Conservation (phyloP, 2,797 vertebrate genomes). For the Ptychobarbus kaznakovi region DNA sequence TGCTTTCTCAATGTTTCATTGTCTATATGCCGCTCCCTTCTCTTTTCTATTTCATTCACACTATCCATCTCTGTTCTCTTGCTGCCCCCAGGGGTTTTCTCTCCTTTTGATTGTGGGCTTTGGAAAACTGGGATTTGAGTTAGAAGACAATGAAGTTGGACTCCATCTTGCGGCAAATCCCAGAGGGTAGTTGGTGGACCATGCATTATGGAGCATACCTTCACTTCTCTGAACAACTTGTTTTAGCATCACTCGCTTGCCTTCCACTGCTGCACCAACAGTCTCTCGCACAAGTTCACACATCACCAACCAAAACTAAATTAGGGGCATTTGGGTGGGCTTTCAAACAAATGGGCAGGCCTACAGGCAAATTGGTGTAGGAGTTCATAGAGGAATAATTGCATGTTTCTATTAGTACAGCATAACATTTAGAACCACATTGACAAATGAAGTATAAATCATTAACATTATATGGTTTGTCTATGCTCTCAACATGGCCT, state of each 20-base stretch:
- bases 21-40: conserved; percentile 24
- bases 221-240: conserved; percentile 40
- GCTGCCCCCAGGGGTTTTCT: conserved; percentile 35
- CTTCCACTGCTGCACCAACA: conserved; percentile 2
- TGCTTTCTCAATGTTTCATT: conserved; percentile 37
- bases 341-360: neutral
- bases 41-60: conserved; percentile 45
- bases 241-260: conserved; percentile 29
- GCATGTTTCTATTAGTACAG: neutral
- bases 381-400: neutral
- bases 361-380: conserved; percentile 4
- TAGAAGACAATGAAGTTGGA: conserved; percentile 32
- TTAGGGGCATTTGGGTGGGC: conserved; percentile 4
- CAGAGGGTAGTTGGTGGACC: conserved; percentile 47
- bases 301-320: neutral
- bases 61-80: conserved; percentile 32
- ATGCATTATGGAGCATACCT: conserved; percentile 46
- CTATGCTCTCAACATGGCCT: neutral
- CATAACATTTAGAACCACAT: neutral
- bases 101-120: conserved; percentile 51
- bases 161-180: conserved; percentile 31
- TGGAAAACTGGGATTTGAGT: conserved; percentile 50
- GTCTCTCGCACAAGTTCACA: conserved; percentile 1
- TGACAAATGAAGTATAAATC: neutral
- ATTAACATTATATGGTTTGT: neutral